Evolutionary conservation across 2,797 vertebrate genomes (phyloP), one percentile per base, ranked within the genome.

Genomic region (Acanthurus leucopareius): DNA sequence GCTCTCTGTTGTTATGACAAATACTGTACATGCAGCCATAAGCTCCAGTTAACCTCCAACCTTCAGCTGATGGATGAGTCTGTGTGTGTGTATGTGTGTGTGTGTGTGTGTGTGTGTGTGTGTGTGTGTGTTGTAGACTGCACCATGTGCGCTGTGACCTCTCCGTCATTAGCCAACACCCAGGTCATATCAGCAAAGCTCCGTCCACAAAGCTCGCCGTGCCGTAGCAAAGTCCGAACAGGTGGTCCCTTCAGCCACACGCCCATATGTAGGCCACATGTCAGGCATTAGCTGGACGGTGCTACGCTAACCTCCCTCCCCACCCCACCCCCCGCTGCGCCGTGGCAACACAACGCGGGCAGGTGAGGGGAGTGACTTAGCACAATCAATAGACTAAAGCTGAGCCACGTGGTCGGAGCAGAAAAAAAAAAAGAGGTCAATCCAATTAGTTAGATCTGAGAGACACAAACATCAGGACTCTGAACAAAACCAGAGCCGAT

Each of bases 381-480:
- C 83, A 85, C 73, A 77, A 74, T 80, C 89, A 84, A 85, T 77
- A 87, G 52, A 35, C 66, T 84, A 83, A 90, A 85, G 84, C 85
- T 80, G 45, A 83, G 79, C 85, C 83, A 88, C 80, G 64, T 86
- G 88, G 86, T 84, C 73, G 11, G 38, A 19, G 38, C 81, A 70
- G 81, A 85, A 94, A 93, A 69, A 94, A 93, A 69, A 25, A 25
- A 25, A 25, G 70, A 90, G 93, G 93, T 86, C 93, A 93, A 94
- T 92, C 93, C 91, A 85, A 90, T 95, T 92, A 92, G 83, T 77
- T 47, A 49, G 77, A 90, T 82, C 89, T 62, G 60, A 81, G 78
- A 89, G 70, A 88, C 69, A 84, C 65, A 90, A 88, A 92, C 89
- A 87, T 83, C 56, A 72, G 79, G 54, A 69, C 78, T 47, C 47